Evolutionary conservation across 2,113 vertebrate species (phyloP).

Genomic region (Malurus melanocephalus): DNA sequence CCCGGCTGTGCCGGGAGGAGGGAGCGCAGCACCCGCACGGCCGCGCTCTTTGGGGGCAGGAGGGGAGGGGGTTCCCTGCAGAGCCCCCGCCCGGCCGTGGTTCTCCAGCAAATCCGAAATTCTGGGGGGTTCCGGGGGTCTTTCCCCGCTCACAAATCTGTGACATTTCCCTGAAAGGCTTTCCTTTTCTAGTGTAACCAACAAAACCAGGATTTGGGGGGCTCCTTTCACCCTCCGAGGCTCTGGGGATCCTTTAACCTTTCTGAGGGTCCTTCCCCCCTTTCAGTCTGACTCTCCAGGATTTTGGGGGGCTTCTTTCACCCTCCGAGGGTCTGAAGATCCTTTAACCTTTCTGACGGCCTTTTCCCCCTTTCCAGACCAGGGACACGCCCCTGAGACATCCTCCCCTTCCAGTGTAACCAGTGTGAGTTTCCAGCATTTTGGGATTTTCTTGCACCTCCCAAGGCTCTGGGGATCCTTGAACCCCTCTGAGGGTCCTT

Average conservation of each 20-base stretch:
- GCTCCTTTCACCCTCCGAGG: background rate
- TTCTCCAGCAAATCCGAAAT: background rate
- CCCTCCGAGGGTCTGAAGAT: background rate
- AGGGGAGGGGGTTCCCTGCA: background rate
- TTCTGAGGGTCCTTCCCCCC: background rate
- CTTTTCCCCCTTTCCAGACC: too few species aligned
- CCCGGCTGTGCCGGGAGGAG: background rate
- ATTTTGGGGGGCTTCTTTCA: too few species aligned
- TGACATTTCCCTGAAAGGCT: accelerated
- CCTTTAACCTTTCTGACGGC: background rate
- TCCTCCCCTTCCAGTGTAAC: too few species aligned
- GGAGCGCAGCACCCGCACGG: background rate
- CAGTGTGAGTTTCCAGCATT: too few species aligned
- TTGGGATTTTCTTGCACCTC: too few species aligned
- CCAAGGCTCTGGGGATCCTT: too few species aligned
- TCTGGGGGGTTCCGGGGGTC: background rate
- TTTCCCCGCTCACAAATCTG: background rate
- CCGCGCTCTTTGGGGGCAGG: background rate
- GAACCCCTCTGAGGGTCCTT: too few species aligned
- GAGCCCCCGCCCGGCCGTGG: accelerated
- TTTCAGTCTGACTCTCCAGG: too few species aligned
- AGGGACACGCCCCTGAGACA: too few species aligned
- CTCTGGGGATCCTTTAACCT: background rate
- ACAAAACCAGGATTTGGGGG: too few species aligned
- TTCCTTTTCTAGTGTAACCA: background rate